Evolutionary conservation across 1,140 invertebrate species (phyloP), one percentile per base, ranked within the genome.

Genomic region (Drosophila lacteicornis): DNA sequence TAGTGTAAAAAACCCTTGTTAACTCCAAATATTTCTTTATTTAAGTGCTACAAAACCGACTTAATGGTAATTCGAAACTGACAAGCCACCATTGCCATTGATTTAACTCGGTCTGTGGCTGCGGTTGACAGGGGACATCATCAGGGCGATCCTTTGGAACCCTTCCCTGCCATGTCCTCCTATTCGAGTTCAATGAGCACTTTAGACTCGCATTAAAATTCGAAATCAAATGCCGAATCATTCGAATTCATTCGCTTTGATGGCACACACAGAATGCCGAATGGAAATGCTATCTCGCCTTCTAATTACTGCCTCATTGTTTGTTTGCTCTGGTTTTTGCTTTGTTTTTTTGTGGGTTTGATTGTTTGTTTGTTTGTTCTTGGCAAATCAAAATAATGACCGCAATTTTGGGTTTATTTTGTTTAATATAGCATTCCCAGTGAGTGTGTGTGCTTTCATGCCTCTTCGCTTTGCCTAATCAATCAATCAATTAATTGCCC

Each of bases 381-480:
- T 45, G 58, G 57, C 75, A 79, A 88, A 87, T 87, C 67, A 71
- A 73, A 73, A 73, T 73, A 73, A 75, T 65, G 62, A 68, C 75
- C 62, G 38, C 53, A 59, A 77, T 68, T 68, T 56, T 69, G 38
- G 75, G 74, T 56, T 77, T 77, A 55, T 67, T 76, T 76, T 76
- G 62, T 45, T 76, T 67, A 47, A 68, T 62, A 61, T 46, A 46
- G 33, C 33, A 36, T 11, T 36, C 33, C 9, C 33, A 36, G 33
- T 36, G 33, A 36, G 33, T 36, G 33, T 36, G 33, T 36, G 9
- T 36, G 33, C 47, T 45, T 46, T 66, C 8, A 30, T 30, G 49
- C 61, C 60, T 50, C 46, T 53, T 68, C 55, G 43, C n/a, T 47
- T 60, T 60, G 74, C 13, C 74, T 78, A 77, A 78, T 78, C 75